Evolutionary conservation across 1,140 invertebrate species (phyloP).

Genomic region (Anthonomus grandis): DNA sequence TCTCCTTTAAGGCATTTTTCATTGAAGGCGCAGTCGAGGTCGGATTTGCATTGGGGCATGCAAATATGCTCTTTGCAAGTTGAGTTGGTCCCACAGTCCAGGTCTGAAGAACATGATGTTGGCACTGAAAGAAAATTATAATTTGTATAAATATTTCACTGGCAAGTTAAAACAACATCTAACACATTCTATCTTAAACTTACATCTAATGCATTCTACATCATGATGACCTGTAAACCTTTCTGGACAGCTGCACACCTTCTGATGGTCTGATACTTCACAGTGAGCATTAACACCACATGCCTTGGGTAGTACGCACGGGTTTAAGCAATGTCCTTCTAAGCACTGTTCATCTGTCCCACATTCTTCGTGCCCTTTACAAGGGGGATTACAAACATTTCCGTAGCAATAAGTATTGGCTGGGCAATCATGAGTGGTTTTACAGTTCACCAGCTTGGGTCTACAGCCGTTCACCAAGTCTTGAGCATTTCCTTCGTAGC

Average conservation of each 20-base stretch:
- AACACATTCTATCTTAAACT: constrained; percentile 42
- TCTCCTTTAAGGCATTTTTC: constrained; percentile 80
- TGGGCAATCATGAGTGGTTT: constrained; percentile 67
- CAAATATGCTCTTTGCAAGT: constrained; percentile 78
- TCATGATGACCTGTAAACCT: constrained; percentile 84
- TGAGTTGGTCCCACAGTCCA: constrained; percentile 63
- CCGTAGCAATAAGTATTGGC: constrained; percentile 79
- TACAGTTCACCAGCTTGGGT: constrained; percentile 70
- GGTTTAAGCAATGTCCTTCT: constrained; percentile 78
- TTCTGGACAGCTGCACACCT: constrained; percentile 76
- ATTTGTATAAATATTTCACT: no score
- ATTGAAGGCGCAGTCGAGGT: constrained; percentile 85
- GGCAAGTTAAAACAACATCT: constrained; percentile 7
- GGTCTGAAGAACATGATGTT: constrained; percentile 65
- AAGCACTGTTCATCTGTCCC: constrained; percentile 72
- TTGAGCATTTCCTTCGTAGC: constrained; percentile 72
- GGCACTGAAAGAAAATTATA: constrained; percentile 70
- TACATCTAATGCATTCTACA: constrained; percentile 80
- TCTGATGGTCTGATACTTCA: constrained; percentile 68
- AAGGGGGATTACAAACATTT: constrained; percentile 74
- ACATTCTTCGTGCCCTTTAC: constrained; percentile 78
- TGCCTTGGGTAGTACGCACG: constrained; percentile 70
- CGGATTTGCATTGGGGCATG: constrained; percentile 66
- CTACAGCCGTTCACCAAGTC: constrained; percentile 70
- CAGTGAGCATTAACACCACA: constrained; percentile 91